Evolutionary conservation across 1,140 invertebrate species (phyloP), one percentile per base, ranked within the genome.

Genomic region (Acromyrmex charruanus): DNA sequence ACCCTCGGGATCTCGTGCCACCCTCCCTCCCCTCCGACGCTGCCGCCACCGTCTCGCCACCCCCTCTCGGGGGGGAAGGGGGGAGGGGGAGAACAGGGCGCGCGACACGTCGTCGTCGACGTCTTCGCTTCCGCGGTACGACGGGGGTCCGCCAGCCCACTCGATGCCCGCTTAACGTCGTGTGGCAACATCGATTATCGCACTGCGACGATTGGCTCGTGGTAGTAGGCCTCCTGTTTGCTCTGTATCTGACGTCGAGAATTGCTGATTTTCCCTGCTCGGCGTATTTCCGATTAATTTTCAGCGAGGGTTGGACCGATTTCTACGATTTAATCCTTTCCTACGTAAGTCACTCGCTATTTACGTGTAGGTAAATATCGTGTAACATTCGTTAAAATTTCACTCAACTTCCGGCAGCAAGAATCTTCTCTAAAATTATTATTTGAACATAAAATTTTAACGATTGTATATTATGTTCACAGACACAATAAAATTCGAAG

Each of bases 171-270:
- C 92, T 94, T 93, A 94, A 93, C 91, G 91, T 93, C 92, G 89
- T 91, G 93, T 92, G 92, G 92, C 91, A 92, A 94, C 93, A 93
- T 92, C 93, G 92, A 94, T 94, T 94, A 94, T 91, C 91, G 79
- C 80, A 81, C 21, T 66, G 49, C 25, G 71, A 88, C 91, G 88
- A 93, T 92, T 93, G 89, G 88, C 82, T 79, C 82, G 39, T 53
- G 25, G 63, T 51, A 55, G 63, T 51, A 55, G 51, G 65, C 89
- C 82, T 80, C 88, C 85, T 82, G 10, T n/a, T 65, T 55, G 21
- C 69, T 63, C 74, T 85, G 66, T 58, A 80, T 68, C 80, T 55
- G 77, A 72, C 88, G 39, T 77, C 55, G 82, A 69, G 66, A 86
- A 89, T 86, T 77, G 69, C 55, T 55, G 84, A 79, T 87, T 31